Conservation (phyloP, 2,797 vertebrate species). For the Macropus fuliginosus region DNA sequence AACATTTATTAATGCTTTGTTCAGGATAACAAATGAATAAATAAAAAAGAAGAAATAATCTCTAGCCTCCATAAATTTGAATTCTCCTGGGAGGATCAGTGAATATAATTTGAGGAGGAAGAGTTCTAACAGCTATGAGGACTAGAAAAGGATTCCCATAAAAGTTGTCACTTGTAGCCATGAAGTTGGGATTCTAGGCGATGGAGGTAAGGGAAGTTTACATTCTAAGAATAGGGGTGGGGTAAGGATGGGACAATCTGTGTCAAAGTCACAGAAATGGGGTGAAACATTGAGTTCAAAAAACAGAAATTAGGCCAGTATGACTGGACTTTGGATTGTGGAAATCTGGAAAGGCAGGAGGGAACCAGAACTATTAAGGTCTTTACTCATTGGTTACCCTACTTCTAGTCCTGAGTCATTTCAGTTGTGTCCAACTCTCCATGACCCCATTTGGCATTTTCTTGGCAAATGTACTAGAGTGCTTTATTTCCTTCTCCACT, state of each 20-base stretch:
- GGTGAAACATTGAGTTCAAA: not conserved
- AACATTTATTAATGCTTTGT: not conserved
- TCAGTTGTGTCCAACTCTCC: not conserved
- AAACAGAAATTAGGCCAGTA: not conserved
- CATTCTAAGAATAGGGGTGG: not conserved
- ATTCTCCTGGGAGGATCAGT: not conserved
- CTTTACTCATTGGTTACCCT: not conserved
- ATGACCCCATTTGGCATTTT: not conserved
- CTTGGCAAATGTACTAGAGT: not conserved
- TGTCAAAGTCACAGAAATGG: not conserved
- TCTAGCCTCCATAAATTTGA: not conserved
- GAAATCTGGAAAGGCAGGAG: not conserved
- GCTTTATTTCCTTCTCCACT: not conserved
- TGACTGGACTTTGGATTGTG: not conserved
- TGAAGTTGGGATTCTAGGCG: not conserved
- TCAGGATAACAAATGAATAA: not conserved
- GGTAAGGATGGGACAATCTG: not conserved
- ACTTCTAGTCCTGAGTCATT: not conserved
- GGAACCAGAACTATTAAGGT: not conserved
- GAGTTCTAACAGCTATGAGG: not conserved
- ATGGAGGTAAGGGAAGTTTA: not conserved
- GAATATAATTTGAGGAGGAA: not conserved
- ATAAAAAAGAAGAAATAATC: not conserved
- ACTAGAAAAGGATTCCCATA: not conserved
- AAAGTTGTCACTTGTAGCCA: not conserved